Evolutionary conservation across 2,888 invertebrate species (phyloP).

Genomic region (Nesidiocoris tenuis): DNA sequence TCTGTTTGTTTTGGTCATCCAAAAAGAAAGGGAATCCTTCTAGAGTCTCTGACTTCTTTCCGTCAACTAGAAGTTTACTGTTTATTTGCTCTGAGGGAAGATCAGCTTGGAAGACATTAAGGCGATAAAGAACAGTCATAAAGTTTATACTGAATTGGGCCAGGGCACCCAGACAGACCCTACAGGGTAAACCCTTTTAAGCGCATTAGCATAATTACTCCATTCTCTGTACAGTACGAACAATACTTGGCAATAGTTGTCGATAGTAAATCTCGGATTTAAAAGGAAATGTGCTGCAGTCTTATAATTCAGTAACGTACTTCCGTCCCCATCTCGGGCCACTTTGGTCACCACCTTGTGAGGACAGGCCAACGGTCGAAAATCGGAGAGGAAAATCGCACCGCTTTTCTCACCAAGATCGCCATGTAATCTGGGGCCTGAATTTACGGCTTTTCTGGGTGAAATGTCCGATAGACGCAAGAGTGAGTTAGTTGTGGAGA

Average conservation of each 20-base stretch:
- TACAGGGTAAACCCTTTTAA: no score
- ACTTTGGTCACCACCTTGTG: no score
- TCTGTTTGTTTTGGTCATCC: slow-evolving; percentile 33
- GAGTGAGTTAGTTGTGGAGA: no score
- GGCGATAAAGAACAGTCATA: slow-evolving; percentile 13
- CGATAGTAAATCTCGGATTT: background rate
- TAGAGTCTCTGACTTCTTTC: background rate
- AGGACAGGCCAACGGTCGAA: background rate
- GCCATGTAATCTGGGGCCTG: no score
- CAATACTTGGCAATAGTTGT: slow-evolving; percentile 7
- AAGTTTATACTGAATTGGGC: slow-evolving; percentile 7
- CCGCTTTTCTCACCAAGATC: no score
- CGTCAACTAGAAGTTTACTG: background rate
- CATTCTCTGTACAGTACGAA: no score
- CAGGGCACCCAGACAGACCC: background rate
- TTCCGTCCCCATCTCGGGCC: background rate
- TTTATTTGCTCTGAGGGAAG: slow-evolving; percentile 15
- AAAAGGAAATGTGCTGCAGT: no score
- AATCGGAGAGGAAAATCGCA: no score
- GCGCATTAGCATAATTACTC: slow-evolving; percentile 12
- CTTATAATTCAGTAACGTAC: background rate
- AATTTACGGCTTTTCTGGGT: no score
- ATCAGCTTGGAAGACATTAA: slow-evolving; percentile 6
- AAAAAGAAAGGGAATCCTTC: slow-evolving; percentile 10
- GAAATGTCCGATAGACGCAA: no score